Percentiles rank a stretch among this genome's conserved stretches.
Conservation (phyloP, 2,888 invertebrate genomes). For the Ectemnius lituratus region DNA sequence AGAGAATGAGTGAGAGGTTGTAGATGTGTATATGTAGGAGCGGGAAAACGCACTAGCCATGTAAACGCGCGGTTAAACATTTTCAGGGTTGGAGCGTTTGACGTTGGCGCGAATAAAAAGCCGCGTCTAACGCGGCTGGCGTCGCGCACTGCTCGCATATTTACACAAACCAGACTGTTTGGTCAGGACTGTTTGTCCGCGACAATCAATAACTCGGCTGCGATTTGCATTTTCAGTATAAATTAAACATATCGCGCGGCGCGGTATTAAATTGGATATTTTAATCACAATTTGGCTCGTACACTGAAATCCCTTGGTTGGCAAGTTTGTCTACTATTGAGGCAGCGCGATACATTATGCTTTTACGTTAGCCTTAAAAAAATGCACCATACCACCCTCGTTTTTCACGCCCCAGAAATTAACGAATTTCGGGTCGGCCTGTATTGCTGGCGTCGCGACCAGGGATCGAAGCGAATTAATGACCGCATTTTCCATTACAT, state of each 20-base stretch:
- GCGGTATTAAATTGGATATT: slow-evolving; percentile 36
- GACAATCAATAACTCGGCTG: slow-evolving; percentile 44
- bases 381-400: neutral
- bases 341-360: neutral
- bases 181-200: slow-evolving; percentile 37
- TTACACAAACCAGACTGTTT: slow-evolving; percentile 35
- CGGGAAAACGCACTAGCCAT: too few relatives aligned
- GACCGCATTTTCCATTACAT: neutral
- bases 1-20: too few relatives aligned
- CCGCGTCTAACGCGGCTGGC: slow-evolving; percentile 7
- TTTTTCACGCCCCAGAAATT: neutral
- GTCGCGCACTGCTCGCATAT: slow-evolving; percentile 21
- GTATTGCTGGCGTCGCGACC: too few relatives aligned
- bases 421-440: neutral
- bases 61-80: neutral
- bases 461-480: neutral
- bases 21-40: too few relatives aligned
- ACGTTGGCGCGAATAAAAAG: neutral
- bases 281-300: slow-evolving; percentile 34
- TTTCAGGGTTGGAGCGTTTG: neutral
- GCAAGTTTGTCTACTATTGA: neutral
- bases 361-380: neutral
- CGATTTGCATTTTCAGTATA: slow-evolving; percentile 34
- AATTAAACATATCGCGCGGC: slow-evolving; percentile 42
- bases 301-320: neutral